A percentile compares a stretch with the other conserved stretches of the same genome.
Conservation (phyloP, 2,113 vertebrate species). For the Argyrosomus japonicus region DNA sequence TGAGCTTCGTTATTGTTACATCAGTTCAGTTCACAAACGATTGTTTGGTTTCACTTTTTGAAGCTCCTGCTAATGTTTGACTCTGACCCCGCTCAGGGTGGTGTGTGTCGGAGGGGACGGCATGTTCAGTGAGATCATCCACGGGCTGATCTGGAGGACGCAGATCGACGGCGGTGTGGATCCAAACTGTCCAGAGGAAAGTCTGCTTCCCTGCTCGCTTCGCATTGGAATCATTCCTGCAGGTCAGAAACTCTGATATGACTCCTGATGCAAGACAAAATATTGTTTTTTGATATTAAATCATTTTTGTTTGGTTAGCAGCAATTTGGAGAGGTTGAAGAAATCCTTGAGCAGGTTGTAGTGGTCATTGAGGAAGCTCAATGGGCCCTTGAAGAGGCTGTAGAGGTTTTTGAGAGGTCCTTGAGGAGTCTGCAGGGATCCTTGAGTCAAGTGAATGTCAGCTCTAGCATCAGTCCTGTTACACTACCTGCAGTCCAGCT, state of each 20-base stretch:
- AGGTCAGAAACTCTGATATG: slow-evolving; percentile 79
- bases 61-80: neutral
- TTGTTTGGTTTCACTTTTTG: too few species aligned
- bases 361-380: neutral
- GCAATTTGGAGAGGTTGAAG: too few species aligned
- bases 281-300: neutral
- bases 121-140: slow-evolving; percentile 97
- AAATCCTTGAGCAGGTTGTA: neutral
- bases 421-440: neutral
- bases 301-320: neutral
- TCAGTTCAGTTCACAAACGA: too few species aligned
- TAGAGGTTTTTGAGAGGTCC: neutral
- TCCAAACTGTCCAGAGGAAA: slow-evolving; percentile 86
- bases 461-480: neutral
- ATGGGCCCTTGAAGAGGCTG: neutral
- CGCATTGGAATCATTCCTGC: slow-evolving; percentile 96
- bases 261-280: neutral
- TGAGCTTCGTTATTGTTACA: slow-evolving; percentile 54
- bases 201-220: slow-evolving; percentile 86
- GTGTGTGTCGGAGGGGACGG: slow-evolving; percentile 97
- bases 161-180: slow-evolving; percentile 88
- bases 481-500: neutral
- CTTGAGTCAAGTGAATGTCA: neutral
- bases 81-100: slow-evolving; percentile 82
- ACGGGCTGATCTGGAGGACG: slow-evolving; percentile 91